A percentile compares a stretch with the other conserved stretches of the same genome.
Evolutionary conservation across 2,888 invertebrate species (phyloP).

Genomic region (Caenorhabditis uteleia): DNA sequence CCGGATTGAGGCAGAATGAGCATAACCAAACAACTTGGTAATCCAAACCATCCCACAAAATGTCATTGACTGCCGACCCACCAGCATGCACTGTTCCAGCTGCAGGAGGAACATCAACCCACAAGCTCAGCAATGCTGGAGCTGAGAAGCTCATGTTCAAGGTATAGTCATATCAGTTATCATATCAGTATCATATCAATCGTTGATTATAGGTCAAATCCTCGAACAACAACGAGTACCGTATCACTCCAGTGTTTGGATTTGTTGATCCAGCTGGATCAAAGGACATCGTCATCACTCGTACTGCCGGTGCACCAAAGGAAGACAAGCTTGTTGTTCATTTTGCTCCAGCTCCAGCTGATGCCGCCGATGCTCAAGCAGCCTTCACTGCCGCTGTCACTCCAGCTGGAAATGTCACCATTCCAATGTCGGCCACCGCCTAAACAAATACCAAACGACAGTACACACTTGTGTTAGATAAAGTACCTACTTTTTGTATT

Average conservation of each 20-base stretch:
- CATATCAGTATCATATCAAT: not conserved
- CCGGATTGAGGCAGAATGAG: too few species aligned
- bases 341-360: slow-evolving; percentile 40
- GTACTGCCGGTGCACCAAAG: slow-evolving; percentile 39
- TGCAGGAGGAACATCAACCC: slow-evolving; percentile 37
- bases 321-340: slow-evolving; percentile 45
- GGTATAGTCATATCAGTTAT: slow-evolving; percentile 4
- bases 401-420: slow-evolving; percentile 31
- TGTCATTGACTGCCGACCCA: slow-evolving; percentile 49
- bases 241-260: slow-evolving; percentile 53
- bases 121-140: slow-evolving; percentile 34
- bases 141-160: slow-evolving; percentile 35
- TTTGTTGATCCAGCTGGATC: slow-evolving; percentile 47
- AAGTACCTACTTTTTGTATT: too few species aligned
- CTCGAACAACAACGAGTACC: slow-evolving; percentile 53
- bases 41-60: too few species aligned
- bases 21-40: too few species aligned
- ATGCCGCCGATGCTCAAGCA: slow-evolving; percentile 44
- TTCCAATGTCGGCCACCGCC: slow-evolving; percentile 37
- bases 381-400: slow-evolving; percentile 29
- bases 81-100: slow-evolving; percentile 45
- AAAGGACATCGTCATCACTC: slow-evolving; percentile 38
- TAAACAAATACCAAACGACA: too few species aligned
- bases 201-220: slow-evolving; percentile 38
- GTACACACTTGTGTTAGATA: too few species aligned